These are phyloP conservation scores for Galemys pyrenaicus DNA, from an alignment of 2,113 vertebrate species.

Conservation along the genomic window DNA sequence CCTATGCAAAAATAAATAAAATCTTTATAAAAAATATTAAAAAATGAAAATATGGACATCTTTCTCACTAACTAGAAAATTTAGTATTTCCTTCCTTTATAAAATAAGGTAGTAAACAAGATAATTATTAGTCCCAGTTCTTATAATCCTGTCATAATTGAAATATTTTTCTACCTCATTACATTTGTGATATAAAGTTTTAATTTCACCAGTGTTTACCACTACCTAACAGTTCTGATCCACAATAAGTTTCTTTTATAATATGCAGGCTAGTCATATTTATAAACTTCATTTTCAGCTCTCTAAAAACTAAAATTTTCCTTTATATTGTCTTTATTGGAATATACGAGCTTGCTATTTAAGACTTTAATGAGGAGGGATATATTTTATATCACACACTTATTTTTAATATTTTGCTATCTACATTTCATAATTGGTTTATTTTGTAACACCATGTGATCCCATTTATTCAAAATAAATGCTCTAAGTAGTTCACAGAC, in stretches of 20 bases:
- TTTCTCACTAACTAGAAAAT: not conserved
- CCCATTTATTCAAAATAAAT: slow-evolving; percentile 1
- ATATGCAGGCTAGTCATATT: not conserved
- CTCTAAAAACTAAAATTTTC: not conserved
- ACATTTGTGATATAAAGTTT: not conserved
- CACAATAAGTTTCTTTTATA: not conserved
- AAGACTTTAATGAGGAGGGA: not conserved
- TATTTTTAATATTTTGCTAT: not conserved
- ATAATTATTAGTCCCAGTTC: not conserved
- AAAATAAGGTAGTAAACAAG: not conserved
- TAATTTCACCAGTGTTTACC: not conserved
- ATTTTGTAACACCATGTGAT: not conserved
- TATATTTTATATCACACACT: not conserved
- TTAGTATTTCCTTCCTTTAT: not conserved
- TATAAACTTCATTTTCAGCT: not conserved
- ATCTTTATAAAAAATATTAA: too few species aligned
- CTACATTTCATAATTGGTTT: not conserved
- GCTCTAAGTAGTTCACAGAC: not conserved
- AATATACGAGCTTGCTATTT: not conserved
- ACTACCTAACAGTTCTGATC: not conserved
- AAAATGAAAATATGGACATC: not conserved
- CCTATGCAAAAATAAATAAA: too few species aligned
- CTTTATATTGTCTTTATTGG: not conserved
- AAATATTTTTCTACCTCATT: slow-evolving; percentile 19
- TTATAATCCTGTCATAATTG: not conserved